Evolutionary conservation across 2,797 vertebrate species (phyloP), one percentile per base, ranked within the genome.

Genomic region (Lepidocolaptes lacrymiger): DNA sequence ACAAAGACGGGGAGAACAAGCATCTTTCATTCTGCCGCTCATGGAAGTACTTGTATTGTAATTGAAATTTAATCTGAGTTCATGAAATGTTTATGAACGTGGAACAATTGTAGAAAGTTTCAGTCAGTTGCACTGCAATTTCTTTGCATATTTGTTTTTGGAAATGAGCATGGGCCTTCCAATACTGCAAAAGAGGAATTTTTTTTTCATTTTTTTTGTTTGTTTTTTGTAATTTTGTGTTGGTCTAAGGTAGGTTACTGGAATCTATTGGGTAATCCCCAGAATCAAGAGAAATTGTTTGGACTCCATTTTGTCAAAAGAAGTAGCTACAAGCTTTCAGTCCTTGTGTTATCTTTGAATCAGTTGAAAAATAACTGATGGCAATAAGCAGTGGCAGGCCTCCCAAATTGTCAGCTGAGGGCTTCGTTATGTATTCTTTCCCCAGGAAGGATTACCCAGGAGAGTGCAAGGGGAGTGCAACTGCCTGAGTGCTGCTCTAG

Each of bases 31-130:
- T 91, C 74, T 90, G 88, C 66, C 0, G 2, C 75, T 94, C 37
- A 4, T 58, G 77, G 85, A 90, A 94, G 63, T 89, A 79, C 84
- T 93, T 88, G 83, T 84, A 85, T 96, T 94, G 80, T 95, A 94
- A 96, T 91, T 96, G 96, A 95, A 96, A 96, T 97, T 92, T 95
- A 96, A 96, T 96, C 94, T 82, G 80, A 80, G 61, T 94, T 96
- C 93, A 95, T 96, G 85, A 96, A 95, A 96, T 93, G 89, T 91
- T 96, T 95, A 96, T 96, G 93, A 96, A 96, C 67, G 88, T 91
- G 88, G 68, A 96, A 86, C 88, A 93, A 91, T 85, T 93, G 74
- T 74, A 66, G 76, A 71, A 96, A 94, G 94, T 94, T 96, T 88
- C 92, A 96, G 88, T 93, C 85, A 95, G 91, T 91, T 89, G 85